phyloP scores from a whole-genome alignment of 2,113 vertebrate genomes.

The Vombatus ursinus region DNA sequence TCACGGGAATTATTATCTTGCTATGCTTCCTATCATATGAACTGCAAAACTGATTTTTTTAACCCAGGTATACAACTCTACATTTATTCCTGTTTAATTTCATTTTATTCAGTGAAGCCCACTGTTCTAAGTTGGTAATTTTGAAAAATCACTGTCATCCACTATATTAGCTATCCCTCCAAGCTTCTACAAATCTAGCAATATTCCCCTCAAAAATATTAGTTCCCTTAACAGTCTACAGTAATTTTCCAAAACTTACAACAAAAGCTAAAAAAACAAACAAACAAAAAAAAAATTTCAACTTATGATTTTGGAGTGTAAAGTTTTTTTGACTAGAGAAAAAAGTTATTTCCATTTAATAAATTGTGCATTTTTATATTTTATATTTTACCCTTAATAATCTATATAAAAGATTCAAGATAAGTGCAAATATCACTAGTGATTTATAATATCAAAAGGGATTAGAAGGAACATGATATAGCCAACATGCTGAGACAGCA shows the following conservation, averaged over 20 bases:
- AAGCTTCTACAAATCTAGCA: neutral
- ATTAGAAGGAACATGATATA: neutral
- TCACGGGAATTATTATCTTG: neutral
- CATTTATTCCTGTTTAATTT: neutral
- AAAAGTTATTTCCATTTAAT: neutral
- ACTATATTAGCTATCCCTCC: neutral
- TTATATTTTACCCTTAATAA: neutral
- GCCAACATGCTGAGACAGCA: neutral
- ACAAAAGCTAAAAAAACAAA: neutral
- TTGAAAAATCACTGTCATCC: neutral
- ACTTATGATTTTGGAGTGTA: neutral
- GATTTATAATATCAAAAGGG: neutral
- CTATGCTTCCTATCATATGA: neutral
- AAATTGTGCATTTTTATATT: slow-evolving; percentile 18
- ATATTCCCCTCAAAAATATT: neutral
- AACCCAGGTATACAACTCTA: neutral
- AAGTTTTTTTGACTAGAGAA: neutral
- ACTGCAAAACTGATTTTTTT: neutral
- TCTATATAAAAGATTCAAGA: slow-evolving; percentile 12
- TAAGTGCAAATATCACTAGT: neutral
- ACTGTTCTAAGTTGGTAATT: too few relatives aligned
- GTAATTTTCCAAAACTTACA: neutral
- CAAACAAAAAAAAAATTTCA: neutral
- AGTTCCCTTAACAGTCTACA: neutral
- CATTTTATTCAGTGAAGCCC: neutral